Evolutionary conservation across 1,140 invertebrate genomes (phyloP).

Genomic region (Drepana arcuata): DNA sequence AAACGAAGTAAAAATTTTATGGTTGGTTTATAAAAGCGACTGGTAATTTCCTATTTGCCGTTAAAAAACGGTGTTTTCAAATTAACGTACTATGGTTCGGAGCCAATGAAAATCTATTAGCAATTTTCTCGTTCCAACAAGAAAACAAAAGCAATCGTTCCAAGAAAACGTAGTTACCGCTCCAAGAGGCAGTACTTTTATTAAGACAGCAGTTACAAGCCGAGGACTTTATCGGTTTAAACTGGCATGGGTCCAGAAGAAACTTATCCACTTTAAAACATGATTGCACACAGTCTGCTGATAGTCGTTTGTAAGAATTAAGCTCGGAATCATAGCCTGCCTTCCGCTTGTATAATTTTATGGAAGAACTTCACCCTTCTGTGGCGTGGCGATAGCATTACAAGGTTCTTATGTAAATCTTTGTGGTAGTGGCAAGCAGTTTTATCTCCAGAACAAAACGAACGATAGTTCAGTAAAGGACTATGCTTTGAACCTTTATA

Average conservation of each 20-base stretch:
- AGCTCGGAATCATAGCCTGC: not conserved
- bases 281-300: conserved; percentile 26
- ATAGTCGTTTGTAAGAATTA: conserved; percentile 9
- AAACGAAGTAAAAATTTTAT: too few relatives aligned
- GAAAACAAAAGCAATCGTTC: not conserved
- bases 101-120: not conserved
- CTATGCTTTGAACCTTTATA: too few relatives aligned
- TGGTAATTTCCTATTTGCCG: too few relatives aligned
- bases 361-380: not conserved
- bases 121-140: not conserved
- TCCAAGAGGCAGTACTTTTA: not conserved
- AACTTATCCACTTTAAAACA: conserved; percentile 41
- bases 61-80: too few relatives aligned
- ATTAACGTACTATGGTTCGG: too few relatives aligned
- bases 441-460: not conserved
- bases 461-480: not conserved
- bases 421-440: not conserved
- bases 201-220: conserved; percentile 15
- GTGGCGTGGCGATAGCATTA: not conserved
- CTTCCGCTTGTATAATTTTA: not conserved
- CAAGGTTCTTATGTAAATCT: not conserved
- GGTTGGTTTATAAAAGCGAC: too few relatives aligned
- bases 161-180: not conserved
- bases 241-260: conserved; percentile 22
- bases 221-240: conserved; percentile 15